phyloP scores from a whole-genome alignment of 2,888 invertebrate species.

The Abscondita cerata region DNA sequence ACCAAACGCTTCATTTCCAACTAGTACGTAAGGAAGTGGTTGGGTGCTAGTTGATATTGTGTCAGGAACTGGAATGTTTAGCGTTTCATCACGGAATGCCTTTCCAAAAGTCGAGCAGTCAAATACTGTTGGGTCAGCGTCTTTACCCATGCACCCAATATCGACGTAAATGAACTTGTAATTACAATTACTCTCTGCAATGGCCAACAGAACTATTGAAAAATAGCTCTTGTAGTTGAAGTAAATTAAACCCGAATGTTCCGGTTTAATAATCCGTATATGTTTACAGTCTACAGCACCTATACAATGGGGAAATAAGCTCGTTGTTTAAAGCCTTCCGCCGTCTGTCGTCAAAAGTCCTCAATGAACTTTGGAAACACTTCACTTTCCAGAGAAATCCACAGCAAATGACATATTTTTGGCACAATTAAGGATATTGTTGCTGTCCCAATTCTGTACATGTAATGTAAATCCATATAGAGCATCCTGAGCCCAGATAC shows the following conservation, averaged over 20 bases:
- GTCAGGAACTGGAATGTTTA: not conserved
- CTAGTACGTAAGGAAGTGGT: not conserved
- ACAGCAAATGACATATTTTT: not conserved
- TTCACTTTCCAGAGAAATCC: not conserved
- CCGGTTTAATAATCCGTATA: not conserved
- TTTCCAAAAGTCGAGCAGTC: not conserved
- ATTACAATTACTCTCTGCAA: slow-evolving; percentile 10
- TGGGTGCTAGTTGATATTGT: not conserved
- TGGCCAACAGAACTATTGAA: slow-evolving; percentile 10
- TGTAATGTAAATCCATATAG: not conserved
- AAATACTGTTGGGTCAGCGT: slow-evolving; percentile 1
- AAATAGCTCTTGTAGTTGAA: slow-evolving; percentile 15
- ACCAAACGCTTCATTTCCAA: slow-evolving; percentile 9
- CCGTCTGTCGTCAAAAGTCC: not conserved
- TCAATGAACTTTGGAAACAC: not conserved
- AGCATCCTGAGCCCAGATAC: not conserved
- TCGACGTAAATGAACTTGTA: slow-evolving; percentile 8
- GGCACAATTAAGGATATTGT: not conserved
- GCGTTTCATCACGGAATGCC: not conserved
- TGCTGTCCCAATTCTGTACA: not conserved
- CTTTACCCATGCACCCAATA: slow-evolving; percentile 3
- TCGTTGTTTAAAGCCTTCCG: not conserved
- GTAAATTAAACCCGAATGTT: slow-evolving; percentile 13
- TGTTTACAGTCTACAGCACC: slow-evolving; percentile 2
- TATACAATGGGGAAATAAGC: no score